Evolutionary conservation across 2,113 vertebrate genomes (phyloP).

Genomic region (Mandrillus leucophaeus): DNA sequence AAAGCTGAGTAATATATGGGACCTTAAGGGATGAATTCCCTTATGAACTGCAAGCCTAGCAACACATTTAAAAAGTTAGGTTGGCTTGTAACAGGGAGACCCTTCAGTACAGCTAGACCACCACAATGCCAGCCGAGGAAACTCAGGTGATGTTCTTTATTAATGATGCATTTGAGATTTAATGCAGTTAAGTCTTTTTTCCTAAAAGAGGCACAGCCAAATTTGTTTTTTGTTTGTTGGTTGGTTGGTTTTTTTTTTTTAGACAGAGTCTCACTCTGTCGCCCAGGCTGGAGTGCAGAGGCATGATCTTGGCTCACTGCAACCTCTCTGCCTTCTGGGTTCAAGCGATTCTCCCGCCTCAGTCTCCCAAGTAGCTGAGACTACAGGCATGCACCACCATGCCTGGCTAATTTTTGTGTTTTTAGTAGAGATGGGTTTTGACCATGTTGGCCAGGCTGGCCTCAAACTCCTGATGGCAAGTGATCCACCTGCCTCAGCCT

Average conservation of each 20-base stretch:
- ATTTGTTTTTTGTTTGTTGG: background rate
- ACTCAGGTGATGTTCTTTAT: background rate
- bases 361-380: no score
- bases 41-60: background rate
- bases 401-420: no score
- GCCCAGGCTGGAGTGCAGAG: no score
- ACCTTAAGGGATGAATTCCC: background rate
- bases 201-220: slow-evolving; percentile 20
- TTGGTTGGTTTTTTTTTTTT: no score
- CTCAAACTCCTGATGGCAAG: no score
- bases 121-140: background rate
- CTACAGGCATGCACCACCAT: no score
- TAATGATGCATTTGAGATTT: background rate
- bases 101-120: background rate
- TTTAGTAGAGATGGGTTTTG: no score
- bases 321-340: no score
- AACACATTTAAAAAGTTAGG: background rate
- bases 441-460: no score
- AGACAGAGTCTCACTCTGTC: no score
- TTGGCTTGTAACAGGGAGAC: background rate
- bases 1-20: background rate
- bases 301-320: no score
- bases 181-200: background rate
- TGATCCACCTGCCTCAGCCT: background rate
- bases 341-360: no score